These are phyloP conservation scores for Hesperia comma DNA, from an alignment of 2,888 invertebrate species.

Conservation along the genomic window DNA sequence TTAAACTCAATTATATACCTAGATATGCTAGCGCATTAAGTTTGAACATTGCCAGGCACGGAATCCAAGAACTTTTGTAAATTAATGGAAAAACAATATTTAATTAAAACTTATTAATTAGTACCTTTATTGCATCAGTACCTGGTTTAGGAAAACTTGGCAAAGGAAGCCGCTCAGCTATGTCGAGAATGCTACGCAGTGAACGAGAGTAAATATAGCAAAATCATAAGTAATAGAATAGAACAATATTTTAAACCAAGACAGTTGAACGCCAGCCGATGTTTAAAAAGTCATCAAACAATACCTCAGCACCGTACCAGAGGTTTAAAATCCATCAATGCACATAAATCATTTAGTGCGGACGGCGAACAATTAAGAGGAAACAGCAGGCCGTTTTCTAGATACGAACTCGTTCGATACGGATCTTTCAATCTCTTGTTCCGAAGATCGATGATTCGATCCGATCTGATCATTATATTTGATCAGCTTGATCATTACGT, in stretches of 20 bases:
- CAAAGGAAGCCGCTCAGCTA: too few species aligned
- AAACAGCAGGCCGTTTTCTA: conserved; percentile 35
- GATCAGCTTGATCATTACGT: conserved; percentile 34
- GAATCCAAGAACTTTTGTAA: too few species aligned
- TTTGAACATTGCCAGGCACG: too few species aligned
- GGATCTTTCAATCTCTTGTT: conserved; percentile 37
- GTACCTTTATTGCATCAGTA: too few species aligned
- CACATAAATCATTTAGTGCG: conserved; percentile 36
- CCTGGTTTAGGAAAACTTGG: too few species aligned
- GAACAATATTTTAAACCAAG: conserved; percentile 2
- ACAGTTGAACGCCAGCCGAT: conserved; percentile 12
- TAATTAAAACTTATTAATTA: too few species aligned
- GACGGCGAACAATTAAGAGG: conserved; percentile 37
- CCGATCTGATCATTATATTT: conserved; percentile 35
- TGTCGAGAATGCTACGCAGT: too few species aligned
- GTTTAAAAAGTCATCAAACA: conserved; percentile 29
- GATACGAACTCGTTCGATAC: conserved; percentile 31
- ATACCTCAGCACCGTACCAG: conserved; percentile 17
- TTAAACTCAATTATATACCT: too few species aligned
- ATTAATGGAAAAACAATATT: too few species aligned
- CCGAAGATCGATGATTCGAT: conserved; percentile 34
- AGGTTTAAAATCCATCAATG: conserved; percentile 32
- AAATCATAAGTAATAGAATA: not conserved
- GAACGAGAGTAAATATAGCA: too few species aligned
- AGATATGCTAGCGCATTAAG: too few species aligned